Base-by-base conservation (phyloP, 2,113 vertebrate genomes). In the Gallinago paraguaiae region DNA sequence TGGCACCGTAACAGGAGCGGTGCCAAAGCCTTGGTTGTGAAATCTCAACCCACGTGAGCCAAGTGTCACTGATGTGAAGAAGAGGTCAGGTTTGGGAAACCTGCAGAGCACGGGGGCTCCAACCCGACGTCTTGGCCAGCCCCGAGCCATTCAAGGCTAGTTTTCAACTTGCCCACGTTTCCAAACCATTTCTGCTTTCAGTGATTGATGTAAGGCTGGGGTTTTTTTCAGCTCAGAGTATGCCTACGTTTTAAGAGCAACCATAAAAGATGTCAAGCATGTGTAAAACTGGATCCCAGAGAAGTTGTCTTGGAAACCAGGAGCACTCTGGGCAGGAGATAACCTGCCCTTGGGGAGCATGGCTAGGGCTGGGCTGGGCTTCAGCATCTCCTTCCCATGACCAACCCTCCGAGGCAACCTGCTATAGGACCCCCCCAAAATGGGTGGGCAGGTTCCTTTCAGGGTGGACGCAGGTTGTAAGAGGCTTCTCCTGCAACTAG, bases 1-100 rank as follows among this genome's bases (percentile, higher is more conserved):
- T 77, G 86, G 88, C 95, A 90, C 64, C 0, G 0, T 13, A 14
- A n/a, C 35, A 37, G 85, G 50, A 92, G 90, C 1, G 0, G 37
- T 82, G 94, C 92, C 93, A 93, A 9, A 28, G 57, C 80, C 64
- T 43, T 9, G 69, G 17, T 91, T 94, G 93, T 41, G 96, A 94
- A 95, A 95, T 33, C 56, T 10, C 50, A 79, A 46, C n/a, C 77
- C 53, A 37, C 6, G 6, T 43, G 83, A 86, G 84, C 57, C 22
- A 2, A 64, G 82, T 88, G 94, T 37, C 94, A 78, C 60, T 0
- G 11, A 27, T 1, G 0, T 2, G 65, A 61, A 57, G n/a, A 46
- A 17, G n/a, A 84, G 83, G 43, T 79, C 92, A 92, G 76, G 82
- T 6, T 79, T 56, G 82, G 92, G 65, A 57, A 86, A 4, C 33